Evolutionary conservation across 1,140 invertebrate species (phyloP), one percentile per base, ranked within the genome.

Genomic region (Papilio polytes): DNA sequence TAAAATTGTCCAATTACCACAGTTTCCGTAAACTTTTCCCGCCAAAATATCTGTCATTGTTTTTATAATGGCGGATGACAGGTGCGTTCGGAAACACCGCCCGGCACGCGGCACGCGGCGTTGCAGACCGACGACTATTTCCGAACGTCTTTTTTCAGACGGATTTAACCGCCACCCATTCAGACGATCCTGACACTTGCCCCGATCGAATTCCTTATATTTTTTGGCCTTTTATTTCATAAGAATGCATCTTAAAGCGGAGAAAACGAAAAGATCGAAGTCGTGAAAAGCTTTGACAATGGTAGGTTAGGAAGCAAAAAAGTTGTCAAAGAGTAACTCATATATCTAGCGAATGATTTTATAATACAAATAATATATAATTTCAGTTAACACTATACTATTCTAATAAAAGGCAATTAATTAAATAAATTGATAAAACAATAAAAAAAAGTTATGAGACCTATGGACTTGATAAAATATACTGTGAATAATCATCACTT

Each of bases 111-210:
- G 85, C 86, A 87, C 81, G 85, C 87, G 84, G 84, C 86, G 86
- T 84, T 48, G 79, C 79, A 48, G 46, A 48, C 74, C 82, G 82
- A 77, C 82, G 81, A 86, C 83, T 90, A 88, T 90, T 88, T 87
- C 81, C 82, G 80, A 85, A 85, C 83, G 51, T 88, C 84, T 87
- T 90, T 87, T 88, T 88, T 88, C 88, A 80, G 85, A 86, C 85
- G 81, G 86, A 90, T 88, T 85, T 88, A 88, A 89, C 86, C 85
- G 86, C 87, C 85, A 88, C 87, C 87, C 88, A 89, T 89, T 89
- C 86, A 88, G 85, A 80, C 83, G 83, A 74, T 78, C 77, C 56
- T 85, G 87, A 87, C 87, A 84, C 84, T 88, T 87, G 87, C 83
- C 84, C 83, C 85, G 85, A 88, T 86, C 84, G 85, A 85, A 81